A percentile compares a stretch with the other conserved stretches of the same genome.
phyloP scores from a whole-genome alignment of 2,888 invertebrate species.

The Aplocera efformata region DNA sequence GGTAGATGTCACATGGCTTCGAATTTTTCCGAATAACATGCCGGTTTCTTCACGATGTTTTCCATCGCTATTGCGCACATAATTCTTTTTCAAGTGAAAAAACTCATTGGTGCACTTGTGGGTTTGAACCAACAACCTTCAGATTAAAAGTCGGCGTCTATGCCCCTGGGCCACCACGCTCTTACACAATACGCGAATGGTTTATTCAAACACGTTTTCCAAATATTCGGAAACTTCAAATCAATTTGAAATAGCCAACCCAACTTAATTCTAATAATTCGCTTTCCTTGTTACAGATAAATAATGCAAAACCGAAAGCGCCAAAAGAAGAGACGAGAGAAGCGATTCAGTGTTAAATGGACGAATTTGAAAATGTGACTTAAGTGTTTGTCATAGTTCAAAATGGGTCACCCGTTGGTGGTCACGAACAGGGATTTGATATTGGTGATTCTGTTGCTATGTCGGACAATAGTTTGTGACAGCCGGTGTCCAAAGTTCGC shows the following conservation, averaged over 20 bases:
- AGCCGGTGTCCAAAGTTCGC: conserved; percentile 75
- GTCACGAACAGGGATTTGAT: conserved; percentile 58
- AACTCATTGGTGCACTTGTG: too few species aligned
- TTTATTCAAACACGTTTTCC: too few species aligned
- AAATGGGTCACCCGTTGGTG: conserved; percentile 58
- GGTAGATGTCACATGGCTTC: too few species aligned
- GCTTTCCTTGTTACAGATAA: conserved; percentile 64
- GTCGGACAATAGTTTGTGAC: conserved; percentile 74
- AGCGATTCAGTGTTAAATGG: conserved; percentile 54
- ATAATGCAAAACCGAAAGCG: conserved; percentile 68
- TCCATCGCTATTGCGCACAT: too few species aligned
- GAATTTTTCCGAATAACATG: too few species aligned
- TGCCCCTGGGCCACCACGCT: too few species aligned
- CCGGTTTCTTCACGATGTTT: too few species aligned
- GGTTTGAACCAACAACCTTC: too few species aligned
- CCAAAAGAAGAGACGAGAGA: conserved; percentile 60
- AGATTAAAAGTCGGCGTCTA: too few species aligned
- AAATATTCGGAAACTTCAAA: too few species aligned
- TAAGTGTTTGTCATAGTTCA: conserved; percentile 36
- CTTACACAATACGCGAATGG: too few species aligned
- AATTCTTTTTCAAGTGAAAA: too few species aligned
- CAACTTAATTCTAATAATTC: conserved; percentile 13
- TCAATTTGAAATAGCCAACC: conserved; percentile 5
- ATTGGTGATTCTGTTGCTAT: conserved; percentile 62
- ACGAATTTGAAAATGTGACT: conserved; percentile 58